Percentiles rank a stretch among this genome's conserved stretches.
Evolutionary conservation across 2,888 invertebrate species (phyloP).

Genomic region (Brachyptera risi): DNA sequence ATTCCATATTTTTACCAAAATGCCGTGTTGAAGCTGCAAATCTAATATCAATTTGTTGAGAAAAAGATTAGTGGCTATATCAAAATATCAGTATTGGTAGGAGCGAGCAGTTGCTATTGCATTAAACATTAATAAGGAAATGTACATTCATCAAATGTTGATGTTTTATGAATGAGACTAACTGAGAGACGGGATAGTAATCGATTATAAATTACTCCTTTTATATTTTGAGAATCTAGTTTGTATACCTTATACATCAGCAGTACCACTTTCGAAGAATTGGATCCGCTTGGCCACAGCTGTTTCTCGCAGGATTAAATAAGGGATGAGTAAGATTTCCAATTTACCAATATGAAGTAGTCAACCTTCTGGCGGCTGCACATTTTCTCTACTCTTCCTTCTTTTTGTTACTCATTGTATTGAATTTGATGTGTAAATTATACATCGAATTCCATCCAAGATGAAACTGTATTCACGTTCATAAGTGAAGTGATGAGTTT

Average conservation of each 20-base stretch:
- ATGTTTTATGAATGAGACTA: background rate
- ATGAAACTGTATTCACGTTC: no score
- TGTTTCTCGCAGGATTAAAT: slow-evolving; percentile 10
- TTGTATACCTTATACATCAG: background rate
- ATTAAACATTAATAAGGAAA: no score
- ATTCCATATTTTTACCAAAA: no score
- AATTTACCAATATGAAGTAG: slow-evolving; percentile 13
- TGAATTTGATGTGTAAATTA: slow-evolving; percentile 12
- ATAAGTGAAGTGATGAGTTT: no score
- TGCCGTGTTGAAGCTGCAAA: no score
- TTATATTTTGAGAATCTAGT: background rate
- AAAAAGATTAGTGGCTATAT: no score
- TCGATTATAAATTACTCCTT: background rate
- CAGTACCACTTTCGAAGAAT: background rate
- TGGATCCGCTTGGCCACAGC: slow-evolving; percentile 1
- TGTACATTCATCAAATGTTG: background rate
- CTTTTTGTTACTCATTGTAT: background rate
- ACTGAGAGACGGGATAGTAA: background rate
- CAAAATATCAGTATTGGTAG: no score
- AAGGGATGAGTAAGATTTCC: slow-evolving; percentile 12
- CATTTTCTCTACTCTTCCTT: background rate
- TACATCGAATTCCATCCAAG: no score
- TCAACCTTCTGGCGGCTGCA: background rate
- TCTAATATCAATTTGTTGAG: no score
- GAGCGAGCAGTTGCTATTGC: no score